phyloP scores from a whole-genome alignment of 2,797 vertebrate genomes.

The Propithecus perrieri region DNA sequence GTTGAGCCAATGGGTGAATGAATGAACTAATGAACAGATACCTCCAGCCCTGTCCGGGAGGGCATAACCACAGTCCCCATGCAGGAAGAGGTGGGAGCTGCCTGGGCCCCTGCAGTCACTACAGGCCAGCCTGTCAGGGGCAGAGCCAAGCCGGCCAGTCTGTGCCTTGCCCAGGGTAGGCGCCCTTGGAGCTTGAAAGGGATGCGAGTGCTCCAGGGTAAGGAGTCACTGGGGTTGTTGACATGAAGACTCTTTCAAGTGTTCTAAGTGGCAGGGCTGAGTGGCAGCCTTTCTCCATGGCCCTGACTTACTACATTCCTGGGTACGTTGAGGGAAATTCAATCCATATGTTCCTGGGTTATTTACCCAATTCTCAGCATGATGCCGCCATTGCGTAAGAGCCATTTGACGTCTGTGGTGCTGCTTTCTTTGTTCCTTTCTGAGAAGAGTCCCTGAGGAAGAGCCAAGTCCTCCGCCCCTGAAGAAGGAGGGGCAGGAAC shows the following conservation, averaged over 20 bases:
- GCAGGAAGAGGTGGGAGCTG: not conserved
- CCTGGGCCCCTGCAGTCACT: fast-evolving
- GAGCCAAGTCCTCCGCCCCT: not conserved
- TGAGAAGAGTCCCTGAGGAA: conserved; percentile 35
- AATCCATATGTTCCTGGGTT: conserved; percentile 7
- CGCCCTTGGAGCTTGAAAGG: not conserved
- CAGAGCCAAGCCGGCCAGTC: not conserved
- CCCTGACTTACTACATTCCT: conserved; percentile 31
- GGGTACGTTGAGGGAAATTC: conserved; percentile 50
- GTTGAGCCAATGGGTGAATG: not conserved
- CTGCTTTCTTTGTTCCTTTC: conserved; percentile 47
- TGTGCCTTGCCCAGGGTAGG: not conserved
- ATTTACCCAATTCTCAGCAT: conserved; percentile 45
- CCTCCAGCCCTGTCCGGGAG: not conserved
- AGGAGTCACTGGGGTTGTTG: not conserved
- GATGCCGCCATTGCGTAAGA: conserved; percentile 39
- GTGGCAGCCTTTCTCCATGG: not conserved
- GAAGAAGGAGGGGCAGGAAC: not conserved
- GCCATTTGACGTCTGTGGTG: conserved; percentile 14
- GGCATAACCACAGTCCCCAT: not conserved
- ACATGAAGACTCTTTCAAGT: not conserved
- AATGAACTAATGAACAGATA: not conserved
- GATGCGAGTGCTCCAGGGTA: not conserved
- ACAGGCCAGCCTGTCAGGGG: too few species aligned
- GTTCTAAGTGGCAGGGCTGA: not conserved